phyloP scores from a whole-genome alignment of 2,113 vertebrate species.

The Muscicapa adusta region DNA sequence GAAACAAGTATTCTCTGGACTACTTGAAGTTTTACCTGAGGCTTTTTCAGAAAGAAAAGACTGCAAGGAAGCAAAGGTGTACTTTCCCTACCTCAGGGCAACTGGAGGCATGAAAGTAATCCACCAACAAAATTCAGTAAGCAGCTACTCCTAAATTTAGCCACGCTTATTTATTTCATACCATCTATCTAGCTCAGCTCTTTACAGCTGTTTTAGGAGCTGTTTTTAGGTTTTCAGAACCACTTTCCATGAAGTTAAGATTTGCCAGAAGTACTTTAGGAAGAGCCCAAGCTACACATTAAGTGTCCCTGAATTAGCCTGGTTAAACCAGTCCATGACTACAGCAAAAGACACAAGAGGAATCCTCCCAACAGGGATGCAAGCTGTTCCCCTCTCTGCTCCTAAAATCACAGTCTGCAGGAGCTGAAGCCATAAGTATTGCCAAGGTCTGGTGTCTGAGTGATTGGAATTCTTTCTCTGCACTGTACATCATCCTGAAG shows the following conservation, averaged over 20 bases:
- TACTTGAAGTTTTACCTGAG: not conserved
- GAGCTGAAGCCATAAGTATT: not conserved
- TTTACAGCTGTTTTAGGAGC: not conserved
- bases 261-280: not conserved
- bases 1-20: not conserved
- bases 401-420: not conserved
- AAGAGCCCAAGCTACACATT: not conserved
- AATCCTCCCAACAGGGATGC: not conserved
- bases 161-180: not conserved
- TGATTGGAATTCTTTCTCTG: not conserved
- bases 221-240: no score
- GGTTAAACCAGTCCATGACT: not conserved
- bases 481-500: not conserved
- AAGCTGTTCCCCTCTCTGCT: not conserved
- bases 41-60: not conserved
- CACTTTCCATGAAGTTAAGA: not conserved
- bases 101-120: not conserved
- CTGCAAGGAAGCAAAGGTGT: not conserved
- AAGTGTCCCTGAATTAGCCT: not conserved
- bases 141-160: not conserved
- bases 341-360: not conserved
- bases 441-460: not conserved
- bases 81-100: not conserved
- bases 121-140: not conserved
- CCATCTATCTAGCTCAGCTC: not conserved